phyloP scores from a whole-genome alignment of 1,140 invertebrate genomes.

The Kradibia gibbosae region DNA sequence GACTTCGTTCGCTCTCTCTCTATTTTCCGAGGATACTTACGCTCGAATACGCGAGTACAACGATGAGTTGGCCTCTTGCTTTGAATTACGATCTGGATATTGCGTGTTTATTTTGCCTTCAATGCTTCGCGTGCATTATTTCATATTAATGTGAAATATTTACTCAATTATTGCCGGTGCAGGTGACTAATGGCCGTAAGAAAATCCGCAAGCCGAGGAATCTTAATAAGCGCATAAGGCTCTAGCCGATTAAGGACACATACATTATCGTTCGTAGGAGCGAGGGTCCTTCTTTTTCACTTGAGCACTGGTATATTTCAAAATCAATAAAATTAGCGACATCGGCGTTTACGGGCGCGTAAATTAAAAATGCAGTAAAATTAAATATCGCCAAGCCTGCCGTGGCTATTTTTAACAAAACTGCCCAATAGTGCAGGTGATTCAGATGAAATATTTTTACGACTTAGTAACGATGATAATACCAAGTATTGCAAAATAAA shows the following conservation, averaged over 20 bases:
- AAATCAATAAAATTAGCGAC: slow-evolving; percentile 46
- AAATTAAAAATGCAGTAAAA: slow-evolving; percentile 38
- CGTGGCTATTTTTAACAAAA: slow-evolving; percentile 18
- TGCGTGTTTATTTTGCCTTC: not conserved
- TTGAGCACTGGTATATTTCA: slow-evolving; percentile 31
- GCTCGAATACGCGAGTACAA: too few species aligned
- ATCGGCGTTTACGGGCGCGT: slow-evolving; percentile 29
- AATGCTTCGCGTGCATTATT: not conserved
- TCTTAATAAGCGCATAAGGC: slow-evolving; percentile 11
- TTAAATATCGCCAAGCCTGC: slow-evolving; percentile 43
- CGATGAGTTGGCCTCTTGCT: too few species aligned
- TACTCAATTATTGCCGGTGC: not conserved
- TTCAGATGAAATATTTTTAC: slow-evolving; percentile 40
- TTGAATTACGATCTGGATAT: too few species aligned
- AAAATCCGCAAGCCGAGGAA: not conserved
- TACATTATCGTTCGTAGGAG: slow-evolving; percentile 12
- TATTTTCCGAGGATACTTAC: too few species aligned
- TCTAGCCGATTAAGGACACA: slow-evolving; percentile 31
- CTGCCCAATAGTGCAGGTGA: slow-evolving; percentile 9
- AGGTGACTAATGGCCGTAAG: not conserved
- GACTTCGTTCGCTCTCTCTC: too few species aligned
- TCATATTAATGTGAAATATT: slow-evolving; percentile 15
- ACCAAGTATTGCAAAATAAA: slow-evolving; percentile 9
- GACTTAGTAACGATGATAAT: slow-evolving; percentile 25
- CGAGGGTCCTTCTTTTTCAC: slow-evolving; percentile 26